Percentiles rank a stretch among this genome's conserved stretches.
These are phyloP conservation scores for Siniperca undulata DNA, from an alignment of 2,797 vertebrate genomes.

Conservation along the genomic window DNA sequence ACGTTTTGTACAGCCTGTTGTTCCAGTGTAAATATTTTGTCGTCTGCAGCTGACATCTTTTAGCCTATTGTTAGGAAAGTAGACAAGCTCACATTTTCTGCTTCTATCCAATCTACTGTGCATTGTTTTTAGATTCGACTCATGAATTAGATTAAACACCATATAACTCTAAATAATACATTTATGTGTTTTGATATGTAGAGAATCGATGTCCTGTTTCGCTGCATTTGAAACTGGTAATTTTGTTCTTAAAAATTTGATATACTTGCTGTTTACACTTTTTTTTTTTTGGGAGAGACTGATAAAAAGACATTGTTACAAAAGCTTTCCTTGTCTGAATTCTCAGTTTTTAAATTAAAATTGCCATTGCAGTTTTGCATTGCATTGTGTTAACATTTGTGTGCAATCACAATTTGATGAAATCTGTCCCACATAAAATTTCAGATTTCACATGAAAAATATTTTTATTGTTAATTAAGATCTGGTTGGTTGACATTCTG, in stretches of 20 bases:
- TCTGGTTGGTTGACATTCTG: background rate
- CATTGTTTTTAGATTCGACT: conserved; percentile 22
- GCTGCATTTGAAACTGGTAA: background rate
- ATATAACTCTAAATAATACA: background rate
- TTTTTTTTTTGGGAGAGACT: conserved; percentile 12
- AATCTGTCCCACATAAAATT: background rate
- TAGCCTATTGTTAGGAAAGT: background rate
- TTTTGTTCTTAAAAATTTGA: conserved; percentile 26
- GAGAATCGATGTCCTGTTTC: background rate
- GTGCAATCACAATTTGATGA: accelerated
- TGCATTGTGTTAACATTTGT: background rate
- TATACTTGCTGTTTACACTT: conserved; percentile 21
- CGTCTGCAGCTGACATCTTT: background rate
- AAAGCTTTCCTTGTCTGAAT: conserved; percentile 10
- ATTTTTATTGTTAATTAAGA: background rate
- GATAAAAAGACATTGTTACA: conserved; percentile 21
- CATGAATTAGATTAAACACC: background rate
- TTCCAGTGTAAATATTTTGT: conserved; percentile 69
- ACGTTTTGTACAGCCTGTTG: conserved; percentile 40
- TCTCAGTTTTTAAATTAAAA: conserved; percentile 3
- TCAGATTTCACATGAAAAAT: background rate
- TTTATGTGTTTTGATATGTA: conserved; percentile 5
- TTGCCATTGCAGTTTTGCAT: background rate
- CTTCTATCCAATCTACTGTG: background rate
- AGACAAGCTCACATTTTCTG: background rate